phyloP scores from a whole-genome alignment of 2,888 invertebrate species.

The Sphaerophoria rueppellii region DNA sequence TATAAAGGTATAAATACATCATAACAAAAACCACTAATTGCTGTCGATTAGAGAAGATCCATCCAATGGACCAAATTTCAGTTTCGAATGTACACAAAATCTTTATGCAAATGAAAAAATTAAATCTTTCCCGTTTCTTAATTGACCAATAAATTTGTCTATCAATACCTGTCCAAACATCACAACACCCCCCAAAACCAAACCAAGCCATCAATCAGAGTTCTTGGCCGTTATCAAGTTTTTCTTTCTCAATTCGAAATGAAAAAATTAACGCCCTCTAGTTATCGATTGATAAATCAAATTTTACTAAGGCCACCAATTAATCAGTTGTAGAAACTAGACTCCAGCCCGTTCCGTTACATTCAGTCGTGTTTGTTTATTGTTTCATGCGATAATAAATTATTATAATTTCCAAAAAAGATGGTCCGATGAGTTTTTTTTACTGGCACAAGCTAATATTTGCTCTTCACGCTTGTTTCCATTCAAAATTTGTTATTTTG shows the following conservation, averaged over 20 bases:
- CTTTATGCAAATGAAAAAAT: slow-evolving; percentile 9
- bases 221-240: neutral
- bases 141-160: slow-evolving; percentile 38
- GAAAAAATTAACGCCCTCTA: slow-evolving; percentile 33
- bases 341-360: neutral
- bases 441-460: slow-evolving; percentile 46
- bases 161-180: slow-evolving; percentile 41
- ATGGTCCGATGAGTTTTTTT: slow-evolving; percentile 32
- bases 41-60: neutral
- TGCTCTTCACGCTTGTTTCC: slow-evolving; percentile 48
- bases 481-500: slow-evolving; percentile 28
- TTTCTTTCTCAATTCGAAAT: neutral
- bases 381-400: slow-evolving; percentile 16
- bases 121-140: neutral
- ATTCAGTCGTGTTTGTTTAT: neutral
- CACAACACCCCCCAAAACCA: slow-evolving; percentile 40
- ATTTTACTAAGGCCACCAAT: slow-evolving; percentile 27
- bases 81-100: neutral
- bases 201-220: slow-evolving; percentile 2
- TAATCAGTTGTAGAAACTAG: slow-evolving; percentile 29
- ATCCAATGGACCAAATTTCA: neutral
- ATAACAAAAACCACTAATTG: neutral
- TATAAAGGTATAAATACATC: too few relatives aligned
- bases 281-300: slow-evolving; percentile 58
- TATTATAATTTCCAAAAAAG: slow-evolving; percentile 7